These are phyloP conservation scores for Nudaria mundana DNA, from an alignment of 2,888 invertebrate species.

Conservation along the genomic window DNA sequence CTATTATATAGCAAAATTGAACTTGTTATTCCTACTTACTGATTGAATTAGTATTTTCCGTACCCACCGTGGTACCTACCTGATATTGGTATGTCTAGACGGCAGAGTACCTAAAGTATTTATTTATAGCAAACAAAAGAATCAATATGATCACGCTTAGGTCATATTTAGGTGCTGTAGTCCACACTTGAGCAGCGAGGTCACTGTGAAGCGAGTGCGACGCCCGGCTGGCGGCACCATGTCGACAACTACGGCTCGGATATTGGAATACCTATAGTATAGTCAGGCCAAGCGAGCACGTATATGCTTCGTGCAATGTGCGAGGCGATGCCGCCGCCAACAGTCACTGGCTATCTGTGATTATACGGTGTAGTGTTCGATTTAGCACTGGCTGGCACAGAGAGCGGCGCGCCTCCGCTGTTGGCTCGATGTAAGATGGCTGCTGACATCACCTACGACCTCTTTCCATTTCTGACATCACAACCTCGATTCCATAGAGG, in stretches of 20 bases:
- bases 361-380: conserved; percentile 52
- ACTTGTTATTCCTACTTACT: no score
- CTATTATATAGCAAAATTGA: conserved; percentile 11
- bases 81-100: no score
- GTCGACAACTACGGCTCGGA: conserved; percentile 52
- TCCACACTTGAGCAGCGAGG: conserved; percentile 57
- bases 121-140: conserved; percentile 26
- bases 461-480: conserved; percentile 73
- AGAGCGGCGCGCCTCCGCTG: conserved; percentile 49
- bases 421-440: conserved; percentile 58
- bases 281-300: conserved; percentile 67
- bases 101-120: no score
- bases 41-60: no score
- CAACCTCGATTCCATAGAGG: conserved; percentile 46
- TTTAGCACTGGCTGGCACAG: conserved; percentile 58
- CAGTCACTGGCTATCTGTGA: conserved; percentile 56
- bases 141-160: conserved; percentile 44
- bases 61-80: no score
- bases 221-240: conserved; percentile 44
- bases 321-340: conserved; percentile 48
- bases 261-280: conserved; percentile 51
- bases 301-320: conserved; percentile 57
- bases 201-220: conserved; percentile 62
- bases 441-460: conserved; percentile 67
- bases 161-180: conserved; percentile 60